phyloP scores from a whole-genome alignment of 1,140 invertebrate species.

The Sycobia sp. region DNA sequence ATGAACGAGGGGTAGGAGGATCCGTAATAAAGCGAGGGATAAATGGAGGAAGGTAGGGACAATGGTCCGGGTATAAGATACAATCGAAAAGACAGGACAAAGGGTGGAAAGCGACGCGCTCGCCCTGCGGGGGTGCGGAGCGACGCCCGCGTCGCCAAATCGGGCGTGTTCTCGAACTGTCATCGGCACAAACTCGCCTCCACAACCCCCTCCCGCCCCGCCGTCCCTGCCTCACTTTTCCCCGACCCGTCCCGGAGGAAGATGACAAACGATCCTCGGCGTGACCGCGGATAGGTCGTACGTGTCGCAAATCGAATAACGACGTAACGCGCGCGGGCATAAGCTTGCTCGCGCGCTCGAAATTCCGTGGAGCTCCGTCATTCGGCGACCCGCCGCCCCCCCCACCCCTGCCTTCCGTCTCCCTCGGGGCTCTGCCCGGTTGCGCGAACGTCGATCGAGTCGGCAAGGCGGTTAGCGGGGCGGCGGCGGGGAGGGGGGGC shows the following conservation, averaged over 20 bases:
- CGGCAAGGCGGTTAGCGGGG: no score
- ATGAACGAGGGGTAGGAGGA: conserved; percentile 1
- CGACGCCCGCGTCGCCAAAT: not conserved
- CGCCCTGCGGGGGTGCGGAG: not conserved
- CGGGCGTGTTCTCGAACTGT: conserved; percentile 20
- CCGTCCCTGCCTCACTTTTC: no score
- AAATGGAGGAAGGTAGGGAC: conserved; percentile 10
- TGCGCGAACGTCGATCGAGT: conserved; percentile 15
- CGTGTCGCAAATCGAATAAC: conserved; percentile 25
- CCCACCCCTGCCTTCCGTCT: no score
- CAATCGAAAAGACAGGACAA: no score
- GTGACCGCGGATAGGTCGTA: conserved; percentile 8
- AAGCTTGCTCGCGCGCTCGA: conserved; percentile 1
- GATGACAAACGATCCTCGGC: conserved; percentile 23
- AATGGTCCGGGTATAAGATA: not conserved
- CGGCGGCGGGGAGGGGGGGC: no score
- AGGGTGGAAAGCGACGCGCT: no score
- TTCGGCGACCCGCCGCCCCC: no score
- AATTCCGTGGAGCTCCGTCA: conserved; percentile 2
- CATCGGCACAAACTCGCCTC: conserved; percentile 20
- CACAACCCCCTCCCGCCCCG: no score
- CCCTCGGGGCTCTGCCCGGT: no score
- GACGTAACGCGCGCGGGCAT: not conserved
- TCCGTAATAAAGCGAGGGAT: conserved; percentile 8
- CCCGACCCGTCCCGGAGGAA: no score